Conservation (phyloP, 2,888 invertebrate genomes). For the Ctenicera cuprea region DNA sequence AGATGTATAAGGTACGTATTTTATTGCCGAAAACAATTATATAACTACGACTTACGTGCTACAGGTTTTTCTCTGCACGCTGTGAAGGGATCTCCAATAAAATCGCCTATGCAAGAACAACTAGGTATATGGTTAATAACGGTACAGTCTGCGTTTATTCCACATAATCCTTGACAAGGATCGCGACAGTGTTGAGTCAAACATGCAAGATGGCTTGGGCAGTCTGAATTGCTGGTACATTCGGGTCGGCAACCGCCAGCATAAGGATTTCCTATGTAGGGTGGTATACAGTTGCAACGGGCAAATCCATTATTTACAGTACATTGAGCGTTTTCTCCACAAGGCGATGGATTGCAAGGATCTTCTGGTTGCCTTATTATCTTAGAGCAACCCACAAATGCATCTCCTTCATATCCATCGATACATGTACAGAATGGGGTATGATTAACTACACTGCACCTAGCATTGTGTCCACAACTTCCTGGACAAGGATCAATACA, state of each 20-base stretch:
- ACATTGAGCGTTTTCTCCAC: slow-evolving; percentile 90
- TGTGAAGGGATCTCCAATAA: slow-evolving; percentile 88
- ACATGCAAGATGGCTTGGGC: slow-evolving; percentile 85
- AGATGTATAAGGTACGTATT: not conserved
- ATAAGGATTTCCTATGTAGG: slow-evolving; percentile 92
- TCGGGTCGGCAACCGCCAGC: slow-evolving; percentile 90
- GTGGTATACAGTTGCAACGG: slow-evolving; percentile 90
- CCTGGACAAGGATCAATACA: slow-evolving; percentile 88
- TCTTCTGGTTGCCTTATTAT: slow-evolving; percentile 70
- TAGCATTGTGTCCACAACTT: slow-evolving; percentile 87
- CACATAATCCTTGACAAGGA: slow-evolving; percentile 90
- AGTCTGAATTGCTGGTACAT: slow-evolving; percentile 88
- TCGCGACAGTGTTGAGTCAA: slow-evolving; percentile 90
- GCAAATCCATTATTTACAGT: slow-evolving; percentile 80
- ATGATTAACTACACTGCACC: slow-evolving; percentile 86
- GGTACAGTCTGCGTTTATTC: slow-evolving; percentile 87
- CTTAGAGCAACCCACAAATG: slow-evolving; percentile 86
- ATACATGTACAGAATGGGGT: slow-evolving; percentile 88
- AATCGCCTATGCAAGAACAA: slow-evolving; percentile 86
- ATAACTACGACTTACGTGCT: slow-evolving; percentile 74
- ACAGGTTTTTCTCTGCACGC: slow-evolving; percentile 80
- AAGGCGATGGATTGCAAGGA: slow-evolving; percentile 87
- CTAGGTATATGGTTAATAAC: slow-evolving; percentile 89
- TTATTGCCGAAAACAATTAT: slow-evolving; percentile 13
- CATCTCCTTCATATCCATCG: slow-evolving; percentile 87